Evolutionary conservation across 2,113 vertebrate genomes (phyloP).

Genomic region (Tachysurus fulvidraco): DNA sequence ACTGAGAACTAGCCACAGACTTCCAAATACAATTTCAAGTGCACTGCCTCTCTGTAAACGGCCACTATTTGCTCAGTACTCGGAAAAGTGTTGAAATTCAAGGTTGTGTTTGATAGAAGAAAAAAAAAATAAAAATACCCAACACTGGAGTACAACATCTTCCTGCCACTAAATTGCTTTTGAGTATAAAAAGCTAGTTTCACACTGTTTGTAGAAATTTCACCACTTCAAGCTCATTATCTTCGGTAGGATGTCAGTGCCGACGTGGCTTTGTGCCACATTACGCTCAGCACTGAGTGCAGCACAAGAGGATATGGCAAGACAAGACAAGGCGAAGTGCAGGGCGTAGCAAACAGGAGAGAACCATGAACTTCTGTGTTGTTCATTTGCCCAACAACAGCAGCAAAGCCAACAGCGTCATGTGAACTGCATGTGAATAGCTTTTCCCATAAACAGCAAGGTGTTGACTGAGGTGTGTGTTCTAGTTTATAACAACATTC

Average conservation of each 20-base stretch:
- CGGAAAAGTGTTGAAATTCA: not conserved
- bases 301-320: not conserved
- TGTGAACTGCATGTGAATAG: not conserved
- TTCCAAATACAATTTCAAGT: not conserved
- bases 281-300: not conserved
- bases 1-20: not conserved
- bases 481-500: not conserved
- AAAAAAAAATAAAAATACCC: not conserved
- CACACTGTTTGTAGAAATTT: not conserved
- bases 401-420: not conserved
- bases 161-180: not conserved
- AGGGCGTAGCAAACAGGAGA: not conserved
- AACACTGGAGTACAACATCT: not conserved
- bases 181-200: not conserved
- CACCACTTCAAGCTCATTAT: constrained; percentile 4
- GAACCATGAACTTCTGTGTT: not conserved
- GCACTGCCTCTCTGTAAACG: not conserved
- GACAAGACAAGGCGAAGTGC: not conserved
- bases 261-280: not conserved
- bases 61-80: not conserved
- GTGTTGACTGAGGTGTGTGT: not conserved
- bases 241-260: not conserved
- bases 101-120: not conserved
- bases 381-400: not conserved
- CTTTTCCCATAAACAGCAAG: not conserved